phyloP scores from a whole-genome alignment of 2,888 invertebrate species.

The Notodromas monacha region DNA sequence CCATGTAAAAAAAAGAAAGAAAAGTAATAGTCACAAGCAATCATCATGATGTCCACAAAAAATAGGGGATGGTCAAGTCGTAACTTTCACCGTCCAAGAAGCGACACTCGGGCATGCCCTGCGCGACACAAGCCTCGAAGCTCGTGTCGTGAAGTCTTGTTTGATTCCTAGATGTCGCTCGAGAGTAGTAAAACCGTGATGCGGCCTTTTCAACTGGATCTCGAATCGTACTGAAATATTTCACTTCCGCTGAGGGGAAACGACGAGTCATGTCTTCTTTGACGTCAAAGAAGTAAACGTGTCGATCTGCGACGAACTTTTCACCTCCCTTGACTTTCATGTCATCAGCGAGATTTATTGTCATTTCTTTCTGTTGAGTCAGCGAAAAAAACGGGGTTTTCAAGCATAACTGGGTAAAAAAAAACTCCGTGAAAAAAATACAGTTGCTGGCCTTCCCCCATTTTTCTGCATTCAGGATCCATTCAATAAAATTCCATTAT shows the following conservation, averaged over 20 bases:
- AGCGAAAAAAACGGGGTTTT: too few relatives aligned
- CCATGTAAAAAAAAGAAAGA: too few relatives aligned
- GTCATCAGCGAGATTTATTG: background rate
- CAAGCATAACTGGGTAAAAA: too few relatives aligned
- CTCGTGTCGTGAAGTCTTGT: too few relatives aligned
- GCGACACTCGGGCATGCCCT: slow-evolving; percentile 17
- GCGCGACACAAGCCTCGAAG: slow-evolving; percentile 15
- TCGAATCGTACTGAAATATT: slow-evolving; percentile 25
- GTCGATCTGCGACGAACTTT: slow-evolving; percentile 20
- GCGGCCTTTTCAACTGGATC: slow-evolving; percentile 23
- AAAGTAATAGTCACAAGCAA: slow-evolving; percentile 27
- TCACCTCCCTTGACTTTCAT: slow-evolving; percentile 1
- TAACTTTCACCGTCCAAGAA: slow-evolving; percentile 16
- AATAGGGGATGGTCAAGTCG: slow-evolving; percentile 23
- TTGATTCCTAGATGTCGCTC: slow-evolving; percentile 13
- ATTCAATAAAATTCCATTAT: too few relatives aligned
- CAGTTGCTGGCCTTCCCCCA: too few relatives aligned
- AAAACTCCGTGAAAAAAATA: too few relatives aligned
- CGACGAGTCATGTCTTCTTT: slow-evolving; percentile 12
- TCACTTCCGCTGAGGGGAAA: slow-evolving; percentile 11
- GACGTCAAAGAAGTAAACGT: slow-evolving; percentile 27
- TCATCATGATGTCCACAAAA: slow-evolving; percentile 27
- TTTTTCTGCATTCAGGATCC: too few relatives aligned
- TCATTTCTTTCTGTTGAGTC: too few relatives aligned
- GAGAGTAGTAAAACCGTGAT: slow-evolving; percentile 15